Evolutionary conservation across 2,888 invertebrate species (phyloP), one percentile per base, ranked within the genome.

Genomic region (Norana najaformis): DNA sequence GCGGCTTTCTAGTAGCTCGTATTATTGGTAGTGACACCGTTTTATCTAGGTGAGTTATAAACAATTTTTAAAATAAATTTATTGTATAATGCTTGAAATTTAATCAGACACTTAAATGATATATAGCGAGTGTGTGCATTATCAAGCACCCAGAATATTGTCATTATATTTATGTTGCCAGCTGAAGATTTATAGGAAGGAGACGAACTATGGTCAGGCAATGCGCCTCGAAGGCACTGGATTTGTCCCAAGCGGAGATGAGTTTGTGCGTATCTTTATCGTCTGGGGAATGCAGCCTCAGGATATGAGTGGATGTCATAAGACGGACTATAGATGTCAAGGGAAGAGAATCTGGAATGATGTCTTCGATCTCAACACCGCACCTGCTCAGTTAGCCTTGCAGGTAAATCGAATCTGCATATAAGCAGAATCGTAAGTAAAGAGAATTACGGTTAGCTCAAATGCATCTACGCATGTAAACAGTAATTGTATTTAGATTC

Each of bases 221-320:
- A 91, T 92, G 36, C 83, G 91, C 35, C 91, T 91, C 14, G 92
- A 92, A 89, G 92, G 92, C 89, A 91, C 92, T 47, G 92, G 92
- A 0, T 94, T 94, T 90, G 91, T 92, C 38, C 92, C 92, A 13
- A 92, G 89, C 82, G 83, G 89, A 6, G 89, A 91, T 53, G 90
- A 90, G 92, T 88, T 92, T 91, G 92, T 93, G 34, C 90, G 90
- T 16, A 91, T 93, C 6, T 92, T 92, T 90, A 89, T 94, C 34
- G 92, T 93, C 14, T 94, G 94, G 93, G 94, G 94, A 16, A 36
- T 92, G 83, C 37, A 90, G 53, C 88, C 89, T 1, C 89, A 88
- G n/a, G 90, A 92, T 82, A 39, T 83, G 41, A 37, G 37, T 34
- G 35, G 18, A 6, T 92, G 92, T 88, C 92, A 92, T 89, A 90